Evolutionary conservation across 2,888 invertebrate genomes (phyloP).

Genomic region (Tetragonula carbonaria): DNA sequence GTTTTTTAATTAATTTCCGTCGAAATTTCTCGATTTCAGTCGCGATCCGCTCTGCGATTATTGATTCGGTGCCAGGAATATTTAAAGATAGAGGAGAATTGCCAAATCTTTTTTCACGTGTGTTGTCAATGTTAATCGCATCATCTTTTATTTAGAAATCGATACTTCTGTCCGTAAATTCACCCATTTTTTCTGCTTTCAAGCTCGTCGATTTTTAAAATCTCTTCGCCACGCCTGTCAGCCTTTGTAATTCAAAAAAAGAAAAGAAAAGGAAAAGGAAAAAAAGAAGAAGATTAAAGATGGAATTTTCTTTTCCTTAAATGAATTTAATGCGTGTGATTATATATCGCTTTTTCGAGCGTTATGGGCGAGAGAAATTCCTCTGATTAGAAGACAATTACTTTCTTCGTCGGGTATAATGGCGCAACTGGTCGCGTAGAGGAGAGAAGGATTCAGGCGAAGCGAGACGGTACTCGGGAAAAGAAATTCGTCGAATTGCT

Average conservation of each 20-base stretch:
- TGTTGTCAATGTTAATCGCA: neutral
- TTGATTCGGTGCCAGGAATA: neutral
- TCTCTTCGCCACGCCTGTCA: too few species aligned
- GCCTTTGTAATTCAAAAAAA: too few species aligned
- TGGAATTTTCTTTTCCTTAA: neutral
- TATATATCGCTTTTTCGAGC: neutral
- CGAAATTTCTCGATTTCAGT: neutral
- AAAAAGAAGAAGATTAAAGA: neutral
- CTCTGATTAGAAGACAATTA: conserved; percentile 9
- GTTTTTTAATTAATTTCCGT: neutral
- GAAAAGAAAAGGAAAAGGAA: too few species aligned
- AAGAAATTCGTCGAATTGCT: conserved; percentile 57
- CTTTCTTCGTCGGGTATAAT: conserved; percentile 10
- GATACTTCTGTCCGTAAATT: neutral
- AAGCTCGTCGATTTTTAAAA: neutral
- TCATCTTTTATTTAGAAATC: neutral
- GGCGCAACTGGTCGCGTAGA: conserved; percentile 5
- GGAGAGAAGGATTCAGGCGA: neutral
- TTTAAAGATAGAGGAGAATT: neutral
- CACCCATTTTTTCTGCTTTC: neutral
- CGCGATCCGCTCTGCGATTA: neutral
- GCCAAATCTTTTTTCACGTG: neutral
- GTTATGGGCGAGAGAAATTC: neutral
- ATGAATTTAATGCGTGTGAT: neutral
- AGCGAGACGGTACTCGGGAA: conserved; percentile 38